Base-by-base conservation (phyloP, 2,113 vertebrate genomes). In the Chaetodon trifascialis region DNA sequence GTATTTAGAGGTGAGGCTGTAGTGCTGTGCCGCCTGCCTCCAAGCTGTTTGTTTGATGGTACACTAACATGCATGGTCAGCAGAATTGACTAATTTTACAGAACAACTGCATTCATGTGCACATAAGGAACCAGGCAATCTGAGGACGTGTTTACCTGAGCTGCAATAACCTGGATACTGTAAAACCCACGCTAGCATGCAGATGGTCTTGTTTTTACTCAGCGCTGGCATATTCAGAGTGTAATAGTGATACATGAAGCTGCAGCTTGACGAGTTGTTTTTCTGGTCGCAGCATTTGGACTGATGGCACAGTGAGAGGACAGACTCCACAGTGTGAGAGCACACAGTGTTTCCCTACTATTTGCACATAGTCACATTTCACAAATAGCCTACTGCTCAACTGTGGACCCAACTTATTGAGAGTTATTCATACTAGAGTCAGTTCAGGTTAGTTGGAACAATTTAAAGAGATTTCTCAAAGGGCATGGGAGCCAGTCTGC, bases 1-100 rank as follows among this genome's bases (percentile, higher is more conserved):
- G 55, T 49, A 7, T 75, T 69, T 17, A 10, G 58, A 44, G 16
- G 54, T 63, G 67, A 51, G 7, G n/a, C 65, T 71, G 51, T 62
- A 15, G 54, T 62, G 54, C 56, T 52, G 44, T 67, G 46, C 51
- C 68, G 62, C 34, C 62, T 76, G 46, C 81, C 73, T 79, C 44
- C 66, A 65, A 86, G 84, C 78, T 88, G 80, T 85, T 80, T 83
- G 70, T 85, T 88, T 87, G 75, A 55, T 86, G 55, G 82, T 65
- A 58, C 34, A 52, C 42, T 52, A 82, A 78, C 73, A 73, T 84
- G 83, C 80, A 79, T 40, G 71, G 71, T 79, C 76, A 82, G 83
- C 86, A 86, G 64, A 67, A 77, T 4, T 34, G 16, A 40, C 8
- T 30, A 14, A 76, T 80, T 70, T 64, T 42, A 73, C 84, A 78